Evolutionary conservation across 2,888 invertebrate species (phyloP).

Genomic region (Acleris laterana): DNA sequence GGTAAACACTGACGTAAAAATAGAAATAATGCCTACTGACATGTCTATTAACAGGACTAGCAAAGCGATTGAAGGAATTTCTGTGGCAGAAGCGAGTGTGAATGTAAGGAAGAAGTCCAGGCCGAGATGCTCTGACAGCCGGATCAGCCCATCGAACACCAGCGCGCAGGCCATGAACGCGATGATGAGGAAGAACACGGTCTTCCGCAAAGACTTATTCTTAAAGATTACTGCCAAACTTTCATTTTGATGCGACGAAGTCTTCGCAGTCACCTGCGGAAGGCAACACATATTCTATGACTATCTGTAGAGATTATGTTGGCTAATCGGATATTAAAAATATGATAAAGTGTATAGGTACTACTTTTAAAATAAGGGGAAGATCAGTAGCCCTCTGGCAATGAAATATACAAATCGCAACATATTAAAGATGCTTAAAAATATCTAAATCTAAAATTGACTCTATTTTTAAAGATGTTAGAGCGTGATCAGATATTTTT

Average conservation of each 20-base stretch:
- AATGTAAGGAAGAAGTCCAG: conserved; percentile 64
- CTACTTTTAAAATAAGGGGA: no score
- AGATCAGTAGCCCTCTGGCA: no score
- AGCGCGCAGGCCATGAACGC: conserved; percentile 55
- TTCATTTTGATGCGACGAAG: conserved; percentile 49
- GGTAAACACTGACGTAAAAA: no score
- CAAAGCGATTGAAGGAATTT: conserved; percentile 55
- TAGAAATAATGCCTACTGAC: conserved; percentile 37
- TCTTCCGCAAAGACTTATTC: conserved; percentile 49
- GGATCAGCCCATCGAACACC: conserved; percentile 60
- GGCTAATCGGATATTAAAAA: no score
- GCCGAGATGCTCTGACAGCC: conserved; percentile 64
- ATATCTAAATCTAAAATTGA: no score
- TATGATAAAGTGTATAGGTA: no score
- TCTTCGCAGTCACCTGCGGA: conserved; percentile 45
- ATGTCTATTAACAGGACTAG: conserved; percentile 51
- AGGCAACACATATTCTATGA: not conserved
- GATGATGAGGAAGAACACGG: conserved; percentile 50
- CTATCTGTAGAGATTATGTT: not conserved
- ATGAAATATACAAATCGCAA: no score
- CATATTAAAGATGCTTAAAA: no score
- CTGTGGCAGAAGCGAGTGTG: conserved; percentile 59
- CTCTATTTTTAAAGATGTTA: no score
- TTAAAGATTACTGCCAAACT: conserved; percentile 50
- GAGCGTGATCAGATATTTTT: no score